Evolutionary conservation across 2,113 vertebrate genomes (phyloP).

Genomic region (Telmatochromis bifrenatus): DNA sequence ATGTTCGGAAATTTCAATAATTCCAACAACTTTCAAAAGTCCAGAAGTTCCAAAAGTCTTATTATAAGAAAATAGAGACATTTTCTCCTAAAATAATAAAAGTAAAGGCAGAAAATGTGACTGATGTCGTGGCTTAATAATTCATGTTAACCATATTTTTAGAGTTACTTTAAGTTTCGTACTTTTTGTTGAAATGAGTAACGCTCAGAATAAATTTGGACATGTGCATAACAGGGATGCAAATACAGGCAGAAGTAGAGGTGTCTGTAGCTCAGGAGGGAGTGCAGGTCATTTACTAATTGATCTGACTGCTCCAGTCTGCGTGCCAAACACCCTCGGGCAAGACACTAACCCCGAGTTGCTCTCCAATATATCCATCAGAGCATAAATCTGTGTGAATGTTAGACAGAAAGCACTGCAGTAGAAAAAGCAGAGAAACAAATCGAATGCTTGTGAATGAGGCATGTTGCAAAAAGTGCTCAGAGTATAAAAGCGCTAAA

Average conservation of each 20-base stretch:
- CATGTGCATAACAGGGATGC: background rate
- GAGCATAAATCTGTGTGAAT: background rate
- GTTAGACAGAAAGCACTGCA: background rate
- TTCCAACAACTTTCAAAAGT: background rate
- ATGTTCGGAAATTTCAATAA: fast-evolving
- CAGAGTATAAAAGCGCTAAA: background rate
- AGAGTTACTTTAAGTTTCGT: background rate
- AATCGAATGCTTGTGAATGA: fast-evolving
- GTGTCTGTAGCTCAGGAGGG: background rate
- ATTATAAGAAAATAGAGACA: background rate
- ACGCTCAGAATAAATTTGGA: background rate
- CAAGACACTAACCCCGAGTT: background rate
- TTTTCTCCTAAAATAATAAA: background rate
- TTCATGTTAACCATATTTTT: background rate
- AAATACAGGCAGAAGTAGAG: background rate
- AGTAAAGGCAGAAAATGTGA: background rate
- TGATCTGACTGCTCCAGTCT: background rate
- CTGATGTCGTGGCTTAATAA: background rate
- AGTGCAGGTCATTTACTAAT: background rate
- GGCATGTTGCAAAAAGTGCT: background rate
- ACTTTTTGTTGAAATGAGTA: fast-evolving
- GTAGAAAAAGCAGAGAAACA: background rate
- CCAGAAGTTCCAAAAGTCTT: background rate
- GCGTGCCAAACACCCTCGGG: background rate
- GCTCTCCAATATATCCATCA: background rate